A percentile compares a stretch with the other conserved stretches of the same genome.
Evolutionary conservation across 1,140 invertebrate species (phyloP).

Genomic region (Bombus soroeensis): DNA sequence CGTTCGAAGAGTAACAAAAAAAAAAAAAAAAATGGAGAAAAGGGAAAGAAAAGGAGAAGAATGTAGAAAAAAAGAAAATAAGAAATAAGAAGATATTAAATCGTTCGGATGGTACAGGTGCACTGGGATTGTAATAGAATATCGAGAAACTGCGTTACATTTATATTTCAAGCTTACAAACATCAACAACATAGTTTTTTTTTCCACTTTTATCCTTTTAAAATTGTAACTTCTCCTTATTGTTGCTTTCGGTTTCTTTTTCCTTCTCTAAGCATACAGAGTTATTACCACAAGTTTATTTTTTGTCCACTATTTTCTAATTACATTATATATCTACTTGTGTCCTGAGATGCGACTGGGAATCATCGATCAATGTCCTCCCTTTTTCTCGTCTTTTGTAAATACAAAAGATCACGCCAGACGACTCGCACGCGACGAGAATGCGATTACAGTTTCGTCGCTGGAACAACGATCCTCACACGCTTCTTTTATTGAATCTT

Average conservation of each 20-base stretch:
- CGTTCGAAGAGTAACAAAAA: neutral
- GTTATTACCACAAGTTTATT: slow-evolving; percentile 44
- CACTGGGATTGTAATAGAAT: slow-evolving; percentile 52
- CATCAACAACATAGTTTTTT: slow-evolving; percentile 76
- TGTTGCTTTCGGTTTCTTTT: slow-evolving; percentile 44
- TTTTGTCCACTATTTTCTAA: slow-evolving; percentile 52
- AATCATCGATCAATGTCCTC: neutral
- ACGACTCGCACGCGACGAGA: neutral
- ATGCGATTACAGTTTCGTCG: neutral
- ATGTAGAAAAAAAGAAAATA: neutral
- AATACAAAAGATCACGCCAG: neutral
- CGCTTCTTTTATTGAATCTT: neutral
- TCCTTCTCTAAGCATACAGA: slow-evolving; percentile 35
- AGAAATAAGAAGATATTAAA: neutral
- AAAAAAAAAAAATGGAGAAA: neutral
- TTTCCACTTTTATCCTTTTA: slow-evolving; percentile 62
- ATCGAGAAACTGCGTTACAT: slow-evolving; percentile 77
- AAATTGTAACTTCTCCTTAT: slow-evolving; percentile 43
- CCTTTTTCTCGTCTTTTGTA: neutral
- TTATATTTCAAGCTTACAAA: slow-evolving; percentile 82
- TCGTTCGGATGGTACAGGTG: slow-evolving; percentile 29
- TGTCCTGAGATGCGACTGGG: slow-evolving; percentile 61
- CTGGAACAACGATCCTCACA: neutral
- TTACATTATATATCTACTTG: slow-evolving; percentile 60
- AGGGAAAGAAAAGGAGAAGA: neutral